Conservation (phyloP, 2,888 invertebrate species). For the Periphyllus acericola region DNA sequence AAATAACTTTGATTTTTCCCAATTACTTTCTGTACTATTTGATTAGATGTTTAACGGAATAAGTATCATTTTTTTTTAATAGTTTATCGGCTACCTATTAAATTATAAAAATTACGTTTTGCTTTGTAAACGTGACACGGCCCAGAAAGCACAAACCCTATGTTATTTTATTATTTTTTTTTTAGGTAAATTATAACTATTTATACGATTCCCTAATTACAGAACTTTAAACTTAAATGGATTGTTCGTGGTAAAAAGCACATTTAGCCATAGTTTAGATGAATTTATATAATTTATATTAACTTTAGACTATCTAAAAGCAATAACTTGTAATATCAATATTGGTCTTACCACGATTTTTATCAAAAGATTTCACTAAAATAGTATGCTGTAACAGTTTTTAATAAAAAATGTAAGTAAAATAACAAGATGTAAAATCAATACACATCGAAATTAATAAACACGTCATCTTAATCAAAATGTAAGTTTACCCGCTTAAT, state of each 20-base stretch:
- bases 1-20: neutral
- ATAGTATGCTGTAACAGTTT: too few relatives aligned
- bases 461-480: too few relatives aligned
- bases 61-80: neutral
- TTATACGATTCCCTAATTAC: neutral
- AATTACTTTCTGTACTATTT: neutral
- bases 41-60: neutral
- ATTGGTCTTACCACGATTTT: neutral
- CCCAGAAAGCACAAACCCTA: neutral
- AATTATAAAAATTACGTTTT: neutral
- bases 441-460: too few relatives aligned
- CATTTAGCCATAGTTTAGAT: neutral
- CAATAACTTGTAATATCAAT: neutral
- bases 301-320: neutral
- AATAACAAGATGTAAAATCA: too few relatives aligned
- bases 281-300: neutral
- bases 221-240: neutral
- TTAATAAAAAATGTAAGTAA: too few relatives aligned
- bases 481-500: too few relatives aligned
- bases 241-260: neutral
- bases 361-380: neutral
- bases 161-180: neutral
- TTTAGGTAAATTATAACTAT: neutral
- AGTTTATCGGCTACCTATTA: too few relatives aligned
- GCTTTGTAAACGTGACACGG: slow-evolving; percentile 22